Percentiles rank a stretch among this genome's conserved stretches.
Evolutionary conservation across 2,888 invertebrate genomes (phyloP).

Genomic region (Blastobasis lacticolella): DNA sequence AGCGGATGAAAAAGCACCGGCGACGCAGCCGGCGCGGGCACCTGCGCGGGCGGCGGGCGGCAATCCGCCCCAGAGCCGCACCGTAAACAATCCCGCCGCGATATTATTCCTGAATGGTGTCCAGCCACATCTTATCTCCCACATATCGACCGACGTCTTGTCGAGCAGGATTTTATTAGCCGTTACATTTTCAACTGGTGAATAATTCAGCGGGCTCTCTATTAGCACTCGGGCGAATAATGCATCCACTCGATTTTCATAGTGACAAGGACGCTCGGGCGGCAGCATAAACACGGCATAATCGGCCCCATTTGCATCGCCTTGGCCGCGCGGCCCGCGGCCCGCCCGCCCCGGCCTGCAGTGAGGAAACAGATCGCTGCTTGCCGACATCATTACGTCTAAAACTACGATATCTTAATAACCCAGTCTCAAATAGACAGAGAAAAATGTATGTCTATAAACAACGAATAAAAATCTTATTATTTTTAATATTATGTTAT

Average conservation of each 20-base stretch:
- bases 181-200: constrained; percentile 41
- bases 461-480: too few species aligned
- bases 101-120: constrained; percentile 51
- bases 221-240: constrained; percentile 64
- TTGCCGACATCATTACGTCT: too few species aligned
- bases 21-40: constrained; percentile 53
- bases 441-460: too few species aligned
- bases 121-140: too few species aligned
- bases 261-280: constrained; percentile 34
- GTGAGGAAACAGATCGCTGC: too few species aligned
- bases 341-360: too few species aligned
- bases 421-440: too few species aligned
- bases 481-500: too few species aligned
- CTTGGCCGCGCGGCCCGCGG: constrained; percentile 29
- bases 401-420: too few species aligned
- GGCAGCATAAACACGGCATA: constrained; percentile 36
- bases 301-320: constrained; percentile 37
- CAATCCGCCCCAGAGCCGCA: constrained; percentile 38
- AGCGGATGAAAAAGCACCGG: constrained; percentile 66
- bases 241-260: constrained; percentile 55
- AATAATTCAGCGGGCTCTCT: constrained; percentile 62
- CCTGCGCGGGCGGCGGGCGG: constrained; percentile 38
- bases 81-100: constrained; percentile 42
- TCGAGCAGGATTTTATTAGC: constrained; percentile 57
- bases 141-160: too few species aligned